Percentiles rank a stretch among this genome's conserved stretches.
Evolutionary conservation across 2,888 invertebrate species (phyloP).

Genomic region (Andrena praecox): DNA sequence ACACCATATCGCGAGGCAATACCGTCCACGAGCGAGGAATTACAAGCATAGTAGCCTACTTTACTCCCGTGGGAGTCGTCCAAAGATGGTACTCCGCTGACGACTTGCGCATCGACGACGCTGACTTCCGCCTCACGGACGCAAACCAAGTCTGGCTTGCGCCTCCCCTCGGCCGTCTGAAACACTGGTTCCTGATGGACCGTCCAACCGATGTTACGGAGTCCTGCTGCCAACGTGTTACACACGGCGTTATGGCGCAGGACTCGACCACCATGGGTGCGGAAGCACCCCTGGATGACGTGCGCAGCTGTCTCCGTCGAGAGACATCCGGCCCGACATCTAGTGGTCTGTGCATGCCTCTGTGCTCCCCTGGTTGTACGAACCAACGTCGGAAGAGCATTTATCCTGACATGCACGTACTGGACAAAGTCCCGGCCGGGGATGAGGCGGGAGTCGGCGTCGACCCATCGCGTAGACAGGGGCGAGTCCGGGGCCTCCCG

Average conservation of each 20-base stretch:
- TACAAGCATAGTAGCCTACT: background rate
- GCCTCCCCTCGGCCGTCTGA: background rate
- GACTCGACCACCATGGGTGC: conserved; percentile 7
- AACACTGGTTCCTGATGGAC: background rate
- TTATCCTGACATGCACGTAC: conserved; percentile 55
- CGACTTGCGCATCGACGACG: background rate
- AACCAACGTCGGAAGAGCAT: background rate
- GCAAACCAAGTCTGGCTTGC: background rate
- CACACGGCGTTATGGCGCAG: background rate
- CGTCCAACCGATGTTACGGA: background rate
- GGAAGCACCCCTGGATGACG: background rate
- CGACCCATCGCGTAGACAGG: background rate
- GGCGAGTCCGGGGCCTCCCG: background rate
- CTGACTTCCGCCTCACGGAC: background rate
- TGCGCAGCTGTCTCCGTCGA: background rate
- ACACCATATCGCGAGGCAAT: background rate
- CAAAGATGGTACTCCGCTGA: background rate
- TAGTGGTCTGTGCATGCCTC: accelerated
- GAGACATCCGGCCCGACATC: background rate
- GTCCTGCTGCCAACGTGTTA: background rate
- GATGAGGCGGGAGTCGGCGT: conserved; percentile 31
- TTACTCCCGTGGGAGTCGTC: background rate
- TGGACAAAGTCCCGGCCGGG: conserved; percentile 76
- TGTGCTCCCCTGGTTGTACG: background rate
- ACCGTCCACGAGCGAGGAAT: background rate